These are phyloP conservation scores for Zygothrica quintamaculata DNA, from an alignment of 2,888 invertebrate genomes.

Conservation along the genomic window DNA sequence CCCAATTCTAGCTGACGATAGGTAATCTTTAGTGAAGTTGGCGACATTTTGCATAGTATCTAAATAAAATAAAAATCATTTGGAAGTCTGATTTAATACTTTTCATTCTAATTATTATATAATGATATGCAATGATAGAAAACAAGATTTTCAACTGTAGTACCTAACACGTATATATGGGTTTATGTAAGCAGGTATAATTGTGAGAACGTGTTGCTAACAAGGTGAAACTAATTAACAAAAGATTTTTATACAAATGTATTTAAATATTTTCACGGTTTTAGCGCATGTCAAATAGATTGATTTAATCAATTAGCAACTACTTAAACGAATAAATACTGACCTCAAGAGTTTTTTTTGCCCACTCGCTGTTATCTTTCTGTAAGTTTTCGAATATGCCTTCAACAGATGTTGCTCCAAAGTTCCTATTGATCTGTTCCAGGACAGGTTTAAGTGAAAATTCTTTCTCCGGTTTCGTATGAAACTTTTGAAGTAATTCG, in stretches of 20 bases:
- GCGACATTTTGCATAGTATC: slow-evolving; percentile 92
- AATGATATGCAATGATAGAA: too few species aligned
- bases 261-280: slow-evolving; percentile 54
- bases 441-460: slow-evolving; percentile 89
- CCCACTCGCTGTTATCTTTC: slow-evolving; percentile 93
- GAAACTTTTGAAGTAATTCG: slow-evolving; percentile 87
- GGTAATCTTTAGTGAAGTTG: slow-evolving; percentile 96
- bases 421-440: slow-evolving; percentile 91
- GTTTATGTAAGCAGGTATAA: slow-evolving; percentile 9
- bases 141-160: too few species aligned
- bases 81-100: too few species aligned
- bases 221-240: slow-evolving; percentile 54
- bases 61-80: slow-evolving; percentile 23
- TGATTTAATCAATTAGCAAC: slow-evolving; percentile 57
- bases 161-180: slow-evolving; percentile 9
- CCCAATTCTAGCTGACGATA: slow-evolving; percentile 91
- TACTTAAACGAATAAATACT: slow-evolving; percentile 35
- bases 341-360: slow-evolving; percentile 88
- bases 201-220: slow-evolving; percentile 32
- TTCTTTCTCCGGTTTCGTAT: slow-evolving; percentile 86
- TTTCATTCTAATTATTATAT: too few species aligned
- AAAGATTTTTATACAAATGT: slow-evolving; percentile 11
- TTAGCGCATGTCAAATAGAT: slow-evolving; percentile 48
- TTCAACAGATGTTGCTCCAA: slow-evolving; percentile 90
- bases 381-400: slow-evolving; percentile 91